These are phyloP conservation scores for Drosophila tropicalis DNA, from an alignment of 1,140 invertebrate species.

Conservation along the genomic window DNA sequence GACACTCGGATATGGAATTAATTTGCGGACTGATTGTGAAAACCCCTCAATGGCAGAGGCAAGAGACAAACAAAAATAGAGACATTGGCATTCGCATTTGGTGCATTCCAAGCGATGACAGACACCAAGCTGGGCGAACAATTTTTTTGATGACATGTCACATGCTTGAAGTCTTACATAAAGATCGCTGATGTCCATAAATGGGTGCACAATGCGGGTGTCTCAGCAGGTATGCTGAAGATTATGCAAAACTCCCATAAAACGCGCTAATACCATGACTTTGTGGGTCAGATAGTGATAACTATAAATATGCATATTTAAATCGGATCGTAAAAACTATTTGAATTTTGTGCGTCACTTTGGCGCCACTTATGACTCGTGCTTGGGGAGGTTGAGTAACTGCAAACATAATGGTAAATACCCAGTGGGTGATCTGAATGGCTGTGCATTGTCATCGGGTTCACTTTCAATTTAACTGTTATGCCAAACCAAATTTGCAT, in stretches of 20 bases:
- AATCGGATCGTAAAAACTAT: slow-evolving; percentile 33
- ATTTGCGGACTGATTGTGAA: slow-evolving; percentile 56
- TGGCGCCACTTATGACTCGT: slow-evolving; percentile 71
- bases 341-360: slow-evolving; percentile 47
- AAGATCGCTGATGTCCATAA: slow-evolving; percentile 46
- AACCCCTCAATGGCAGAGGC: slow-evolving; percentile 21
- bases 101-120: slow-evolving; percentile 51
- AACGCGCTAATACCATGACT: slow-evolving; percentile 28
- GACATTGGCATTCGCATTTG: slow-evolving; percentile 16
- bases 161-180: slow-evolving; percentile 54
- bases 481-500: slow-evolving; percentile 17
- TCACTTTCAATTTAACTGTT: slow-evolving; percentile 47
- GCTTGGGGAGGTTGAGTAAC: slow-evolving; percentile 45
- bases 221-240: slow-evolving; percentile 39
- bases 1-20: slow-evolving; percentile 55
- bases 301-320: slow-evolving; percentile 36
- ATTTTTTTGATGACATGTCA: slow-evolving; percentile 48
- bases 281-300: slow-evolving; percentile 23
- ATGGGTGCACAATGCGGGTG: slow-evolving; percentile 66
- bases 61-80: slow-evolving; percentile 23
- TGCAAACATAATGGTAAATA: slow-evolving; percentile 14
- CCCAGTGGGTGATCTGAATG: slow-evolving; percentile 52
- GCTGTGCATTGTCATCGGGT: slow-evolving; percentile 47
- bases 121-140: slow-evolving; percentile 36
- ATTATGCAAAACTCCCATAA: slow-evolving; percentile 67